Evolutionary conservation across 2,113 vertebrate genomes (phyloP), one percentile per base, ranked within the genome.

Genomic region (Probosciger aterrimus): DNA sequence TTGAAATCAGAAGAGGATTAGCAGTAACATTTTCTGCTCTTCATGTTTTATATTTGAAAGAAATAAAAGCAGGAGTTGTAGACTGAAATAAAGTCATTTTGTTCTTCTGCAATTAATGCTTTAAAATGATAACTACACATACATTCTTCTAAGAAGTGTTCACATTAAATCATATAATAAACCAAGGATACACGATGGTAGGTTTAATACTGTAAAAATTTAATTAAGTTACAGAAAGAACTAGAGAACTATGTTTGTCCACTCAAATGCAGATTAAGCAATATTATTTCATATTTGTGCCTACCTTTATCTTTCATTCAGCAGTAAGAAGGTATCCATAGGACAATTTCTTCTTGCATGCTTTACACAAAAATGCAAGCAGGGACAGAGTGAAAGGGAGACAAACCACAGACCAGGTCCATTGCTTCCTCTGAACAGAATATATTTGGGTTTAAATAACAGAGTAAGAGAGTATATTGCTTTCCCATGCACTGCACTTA

Each of bases 1-100:
- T 86, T 70, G 41, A 91, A 95, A 88, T 86, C 75, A 46, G 68
- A 80, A 82, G 35, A 82, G 77, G 43, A 86, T 88, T 91, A 90
- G 59, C 17, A 43, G 19, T 49, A 83, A 43, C 4, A 52, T 77
- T 87, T 90, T 69, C 50, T 90, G 10, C 27, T 74, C 23, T 86
- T 91, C 88, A 65, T 7, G 28, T 75, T 94, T 80, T 70, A 7
- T 22, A 75, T 14, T 46, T 95, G 28, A 76, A 80, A 81, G 52
- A 88, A 89, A 74, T 64, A 94, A 80, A 92, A 82, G 27, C 15
- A 67, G 43, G 30, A 59, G 9, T 67, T 25, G 4, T 28, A 70
- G 18, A 46, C 27, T 55, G 24, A 82, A 93, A 91, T 63, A 82
- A 83, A 88, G 39, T 3, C n/a, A 75, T 74, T 92, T 77, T 6